Percentiles rank a stretch among this genome's conserved stretches.
These are phyloP conservation scores for Xestia rhomboidea DNA, from an alignment of 2,888 invertebrate genomes.

Conservation along the genomic window DNA sequence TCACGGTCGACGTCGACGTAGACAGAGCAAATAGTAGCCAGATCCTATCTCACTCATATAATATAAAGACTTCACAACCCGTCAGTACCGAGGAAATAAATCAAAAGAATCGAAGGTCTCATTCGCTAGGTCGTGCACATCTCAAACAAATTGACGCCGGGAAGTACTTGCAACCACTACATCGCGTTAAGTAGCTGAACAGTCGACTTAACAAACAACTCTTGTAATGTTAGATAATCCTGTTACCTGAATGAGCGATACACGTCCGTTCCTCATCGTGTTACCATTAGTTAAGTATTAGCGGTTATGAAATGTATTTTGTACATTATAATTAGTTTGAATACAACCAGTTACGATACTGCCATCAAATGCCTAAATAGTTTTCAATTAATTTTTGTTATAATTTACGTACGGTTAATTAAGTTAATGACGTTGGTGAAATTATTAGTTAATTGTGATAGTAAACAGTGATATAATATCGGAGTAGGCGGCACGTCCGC, in stretches of 20 bases:
- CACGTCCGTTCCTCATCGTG: conserved; percentile 89
- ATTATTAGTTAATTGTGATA: conserved; percentile 90
- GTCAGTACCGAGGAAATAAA: conserved; percentile 29
- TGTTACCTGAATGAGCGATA: conserved; percentile 89
- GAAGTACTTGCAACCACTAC: conserved; percentile 45
- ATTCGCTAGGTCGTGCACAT: conserved; percentile 42
- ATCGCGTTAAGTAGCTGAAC: conserved; percentile 51
- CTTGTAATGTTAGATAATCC: conserved; percentile 75
- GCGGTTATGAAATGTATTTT: conserved; percentile 81
- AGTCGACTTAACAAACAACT: conserved; percentile 65
- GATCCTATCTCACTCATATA: conserved; percentile 48
- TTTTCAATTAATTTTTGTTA: conserved; percentile 83
- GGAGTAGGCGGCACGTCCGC: conserved; percentile 52
- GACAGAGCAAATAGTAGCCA: conserved; percentile 59
- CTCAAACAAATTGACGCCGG: conserved; percentile 34
- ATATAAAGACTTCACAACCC: conserved; percentile 44
- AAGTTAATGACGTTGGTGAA: conserved; percentile 84
- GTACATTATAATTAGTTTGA: conserved; percentile 87
- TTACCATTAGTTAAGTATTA: conserved; percentile 90
- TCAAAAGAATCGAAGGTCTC: conserved; percentile 31
- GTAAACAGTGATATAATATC: conserved; percentile 83
- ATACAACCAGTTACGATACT: conserved; percentile 90
- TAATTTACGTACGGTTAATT: conserved; percentile 80
- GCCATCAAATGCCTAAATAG: conserved; percentile 91
- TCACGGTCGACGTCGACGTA: conserved; percentile 72